Base-by-base conservation (phyloP, 2,113 vertebrate genomes). In the Lucifuga dentata region DNA sequence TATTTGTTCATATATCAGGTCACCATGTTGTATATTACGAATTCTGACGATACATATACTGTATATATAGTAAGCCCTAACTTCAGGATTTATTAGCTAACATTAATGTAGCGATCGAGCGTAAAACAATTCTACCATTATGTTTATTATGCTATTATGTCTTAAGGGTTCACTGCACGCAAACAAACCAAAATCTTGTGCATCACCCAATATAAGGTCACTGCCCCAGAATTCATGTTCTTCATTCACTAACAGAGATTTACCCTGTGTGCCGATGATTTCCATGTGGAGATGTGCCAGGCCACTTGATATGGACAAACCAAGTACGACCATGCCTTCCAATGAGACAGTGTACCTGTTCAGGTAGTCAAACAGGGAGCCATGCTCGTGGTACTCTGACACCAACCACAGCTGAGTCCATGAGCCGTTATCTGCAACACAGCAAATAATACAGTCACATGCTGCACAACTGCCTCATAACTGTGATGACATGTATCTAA, bases 341-440 rank as follows among this genome's bases (percentile, higher is more conserved):
- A 93, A 90, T 0, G 96, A 95, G 65, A 99, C 92, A 0, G 94
- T 93, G 78, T 94, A 95, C 21, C 95, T 91, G 88, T 96, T 98
- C 86, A 99, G 92, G 92, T 96, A 97, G 84, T 99, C 98, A 0
- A 95, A 99, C 52, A 99, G 91, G 2, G 98, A 99, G 8, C 98
- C 98, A 1, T 97, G 94, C 67, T 99, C 96, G 1, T 99, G 96
- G 89, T 97, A 99, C 88, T 99, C 98, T 0, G 96, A 98, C 44
- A 99, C 96, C 12, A 99, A 94, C 98, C 98, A 99, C n/a, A 99
- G 95, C 85, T 99, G 97, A 1, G 98, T 99, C 97, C 98, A 98
- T 0, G 95, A 97, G 44, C 97, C 97, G 0, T 96, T 99, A 91
- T 99, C 97, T 99, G 29, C 45, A 84, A 64, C 21, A 79, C 26